phyloP scores from a whole-genome alignment of 2,797 vertebrate genomes.

The Pipistrellus nathusii region DNA sequence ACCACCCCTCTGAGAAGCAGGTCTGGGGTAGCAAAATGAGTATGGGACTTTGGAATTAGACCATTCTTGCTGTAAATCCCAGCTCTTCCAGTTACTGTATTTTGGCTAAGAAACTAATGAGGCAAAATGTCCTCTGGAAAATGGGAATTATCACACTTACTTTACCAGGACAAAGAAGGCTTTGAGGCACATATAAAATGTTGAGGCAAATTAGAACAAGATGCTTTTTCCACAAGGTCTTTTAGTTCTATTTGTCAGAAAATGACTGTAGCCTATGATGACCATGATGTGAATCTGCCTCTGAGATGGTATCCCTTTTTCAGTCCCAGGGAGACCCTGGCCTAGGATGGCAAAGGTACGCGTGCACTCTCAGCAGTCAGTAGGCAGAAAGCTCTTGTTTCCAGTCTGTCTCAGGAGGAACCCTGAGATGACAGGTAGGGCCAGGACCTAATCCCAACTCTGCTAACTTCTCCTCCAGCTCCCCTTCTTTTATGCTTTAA shows the following conservation, averaged over 20 bases:
- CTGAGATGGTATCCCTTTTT: background rate
- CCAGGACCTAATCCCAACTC: background rate
- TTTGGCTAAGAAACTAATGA: slow-evolving; percentile 3
- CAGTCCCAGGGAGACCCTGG: background rate
- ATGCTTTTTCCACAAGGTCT: background rate
- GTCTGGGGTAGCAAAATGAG: background rate
- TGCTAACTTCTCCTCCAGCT: background rate
- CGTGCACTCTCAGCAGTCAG: background rate
- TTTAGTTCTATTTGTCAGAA: slow-evolving; percentile 9
- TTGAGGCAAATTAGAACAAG: background rate
- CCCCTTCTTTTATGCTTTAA: background rate
- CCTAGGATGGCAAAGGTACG: too few relatives aligned
- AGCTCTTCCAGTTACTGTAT: background rate
- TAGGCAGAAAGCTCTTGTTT: accelerated
- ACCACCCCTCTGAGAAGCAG: background rate
- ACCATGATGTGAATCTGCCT: background rate
- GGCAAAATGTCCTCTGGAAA: background rate
- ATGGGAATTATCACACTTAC: background rate
- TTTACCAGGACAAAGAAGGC: background rate
- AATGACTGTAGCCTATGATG: background rate
- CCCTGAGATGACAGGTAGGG: background rate
- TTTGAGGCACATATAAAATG: background rate
- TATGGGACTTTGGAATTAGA: background rate
- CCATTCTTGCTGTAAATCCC: background rate
- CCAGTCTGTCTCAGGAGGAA: background rate